A percentile compares a stretch with the other conserved stretches of the same genome.
phyloP scores from a whole-genome alignment of 2,113 vertebrate genomes.

The Hemicordylus capensis region DNA sequence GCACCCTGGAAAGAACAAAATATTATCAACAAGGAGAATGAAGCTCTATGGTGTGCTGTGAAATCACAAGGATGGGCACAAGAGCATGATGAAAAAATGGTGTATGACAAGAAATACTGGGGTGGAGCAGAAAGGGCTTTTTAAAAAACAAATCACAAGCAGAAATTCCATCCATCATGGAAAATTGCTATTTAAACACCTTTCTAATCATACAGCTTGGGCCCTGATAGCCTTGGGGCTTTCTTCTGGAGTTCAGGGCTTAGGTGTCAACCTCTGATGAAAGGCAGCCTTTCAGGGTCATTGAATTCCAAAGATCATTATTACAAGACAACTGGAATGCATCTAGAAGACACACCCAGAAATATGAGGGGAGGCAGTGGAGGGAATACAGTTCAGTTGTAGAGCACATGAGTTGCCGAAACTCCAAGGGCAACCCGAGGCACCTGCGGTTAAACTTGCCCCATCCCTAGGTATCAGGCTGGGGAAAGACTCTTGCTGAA shows the following conservation, averaged over 20 bases:
- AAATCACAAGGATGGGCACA: neutral
- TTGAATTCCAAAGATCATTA: neutral
- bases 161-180: neutral
- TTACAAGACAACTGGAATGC: neutral
- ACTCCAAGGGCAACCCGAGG: too few species aligned
- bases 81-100: slow-evolving; percentile 1
- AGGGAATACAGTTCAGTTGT: too few species aligned
- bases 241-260: neutral
- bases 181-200: neutral
- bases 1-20: neutral
- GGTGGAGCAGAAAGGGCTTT: neutral
- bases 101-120: neutral
- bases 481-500: too few species aligned
- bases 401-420: too few species aligned
- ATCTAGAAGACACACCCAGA: neutral
- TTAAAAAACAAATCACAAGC: slow-evolving; percentile 1
- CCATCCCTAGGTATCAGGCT: too few species aligned
- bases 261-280: neutral
- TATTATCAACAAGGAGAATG: neutral
- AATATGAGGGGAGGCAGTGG: neutral
- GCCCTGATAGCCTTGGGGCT: neutral
- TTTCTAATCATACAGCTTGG: neutral
- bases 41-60: neutral
- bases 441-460: too few species aligned
- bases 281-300: neutral